Base-by-base conservation (phyloP, 2,888 invertebrate species). In the Stenchaetothrips biformis region DNA sequence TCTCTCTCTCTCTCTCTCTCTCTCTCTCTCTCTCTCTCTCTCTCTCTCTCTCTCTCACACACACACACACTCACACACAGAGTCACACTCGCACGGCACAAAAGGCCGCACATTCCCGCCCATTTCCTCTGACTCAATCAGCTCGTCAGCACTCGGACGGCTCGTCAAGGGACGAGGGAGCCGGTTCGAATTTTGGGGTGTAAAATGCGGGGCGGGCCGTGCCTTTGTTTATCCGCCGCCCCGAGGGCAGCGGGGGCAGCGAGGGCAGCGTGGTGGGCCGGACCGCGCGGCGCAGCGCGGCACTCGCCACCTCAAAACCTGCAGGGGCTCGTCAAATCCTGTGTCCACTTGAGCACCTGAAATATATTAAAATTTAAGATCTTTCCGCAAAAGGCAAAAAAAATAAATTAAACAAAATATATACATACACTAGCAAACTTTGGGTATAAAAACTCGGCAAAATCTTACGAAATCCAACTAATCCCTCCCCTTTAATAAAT, bases 101-200 rank as follows among this genome's bases (percentile, higher is more conserved):
- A 13, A 9, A 7, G n/a, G 67, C 67, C 67, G 21, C 25, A 25
- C 67, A 21, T 21, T 25, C 21, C 67, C 59, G 25, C 25, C 67
- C 21, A 74, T 74, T 74, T 74, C 67, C 67, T 74, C 9, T 25
- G 67, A 74, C 67, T 74, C 67, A 74, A 74, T 74, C 67, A 74
- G 21, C 21, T 8, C 67, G 11, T 74, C 18, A 59, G 67, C 11
- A 25, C 21, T 21, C 21, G 25, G 67, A 16, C 53, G 53, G 53
- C 13, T 13, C 16, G 53, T 9, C 21, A 21, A 0, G 53, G 53
- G 53, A 18, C 53, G 53, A 4, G 53, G 53, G 16, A 6, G 53
- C 16, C 53, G 21, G 67, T 67, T 67, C n/a, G 2, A 67, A 67
- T 21, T 67, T 67, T 18, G 21, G 67, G 67, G 67, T 67, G 67